Base-by-base conservation (phyloP, 2,113 vertebrate species). In the Capreolus pygargus region DNA sequence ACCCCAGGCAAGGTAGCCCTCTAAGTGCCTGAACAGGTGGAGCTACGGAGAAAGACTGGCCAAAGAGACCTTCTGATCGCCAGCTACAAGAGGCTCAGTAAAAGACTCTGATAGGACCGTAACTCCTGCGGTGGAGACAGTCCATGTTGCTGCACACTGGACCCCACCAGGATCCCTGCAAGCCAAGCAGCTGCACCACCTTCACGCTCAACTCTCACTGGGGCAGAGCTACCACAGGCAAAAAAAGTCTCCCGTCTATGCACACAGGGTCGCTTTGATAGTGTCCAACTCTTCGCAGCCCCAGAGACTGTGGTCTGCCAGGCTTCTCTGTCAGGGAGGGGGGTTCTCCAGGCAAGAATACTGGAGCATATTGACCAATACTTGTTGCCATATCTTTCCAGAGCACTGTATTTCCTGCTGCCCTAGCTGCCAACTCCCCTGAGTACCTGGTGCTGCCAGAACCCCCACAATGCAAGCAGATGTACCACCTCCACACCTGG, bases 121-220 rank as follows among this genome's bases (percentile, higher is more conserved):
- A 70, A 36, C 36, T 36, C 64, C 5, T 70, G 64, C 1, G 0
- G n/a, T 5, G 11, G n/a, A 70, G 64, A 70, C 2, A 70, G 64
- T 70, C 4, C 2, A 0, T 2, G 10, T 70, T 9, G 0, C 64
- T 70, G 64, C 19, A 70, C 64, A 70, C 19, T 70, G 64, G 19
- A 36, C 64, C 36, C 64, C 19, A 70, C 64, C 19, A 36, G n/a
- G n/a, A 36, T 70, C 64, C 55, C 64, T 70, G 64, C 64, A 70
- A 67, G 33, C 33, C 64, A 67, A 70, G n/a, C n/a, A 70, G n/a
- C n/a, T 70, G 64, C 21, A 19, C 64, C n/a, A 23, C 36, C n/a
- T 70, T 70, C 64, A 21, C 2, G 0, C n/a, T 36, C 64, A 70
- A 11, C 17, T 70, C 17, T 70, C 64, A 70, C 64, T 36, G 64